Base-by-base conservation (phyloP, 2,888 invertebrate species). In the Anoplius nigerrimus region DNA sequence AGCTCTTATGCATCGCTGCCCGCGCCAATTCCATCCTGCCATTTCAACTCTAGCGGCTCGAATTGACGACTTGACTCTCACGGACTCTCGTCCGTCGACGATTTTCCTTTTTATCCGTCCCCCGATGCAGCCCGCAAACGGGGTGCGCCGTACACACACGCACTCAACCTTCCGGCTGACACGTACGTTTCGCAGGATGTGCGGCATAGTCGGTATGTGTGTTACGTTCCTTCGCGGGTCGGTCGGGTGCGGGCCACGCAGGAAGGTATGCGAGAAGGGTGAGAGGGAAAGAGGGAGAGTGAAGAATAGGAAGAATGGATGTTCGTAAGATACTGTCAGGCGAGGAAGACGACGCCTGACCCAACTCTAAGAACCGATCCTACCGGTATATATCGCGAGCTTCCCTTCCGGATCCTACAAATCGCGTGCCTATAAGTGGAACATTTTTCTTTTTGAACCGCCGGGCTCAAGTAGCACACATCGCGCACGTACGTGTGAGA, bases 1-100 rank as follows among this genome's bases (percentile, higher is more conserved):
- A 45, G 64, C 60, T 67, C 72, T 80, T 71, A 74, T 75, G 78
- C 79, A 80, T 75, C 78, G 74, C 59, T 73, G 69, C 75, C 65
- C 53, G 60, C 62, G 62, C 71, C 75, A 79, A 80, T 82, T 80
- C 62, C 45, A 70, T 61, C 74, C 72, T 75, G 71, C 67, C 71
- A 72, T 72, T 80, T 75, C 70, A 46, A 74, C 61, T 71, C 45
- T 22, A 21, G 24, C 53, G 15, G 52, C 66, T 43, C 58, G 57
- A 68, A 57, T 69, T 48, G 62, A 68, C 57, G 66, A 68, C 63
- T 72, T 62, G 48, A 56, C 57, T 63, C 48, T 21, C 45, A n/a
- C n/a, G 3, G 45, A 46, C 21, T 18, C 57, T 46, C 43, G 22
- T 46, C 57, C 43, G 16, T 58, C 42, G 20, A 16, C 42, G 34